A percentile compares a stretch with the other conserved stretches of the same genome.
phyloP scores from a whole-genome alignment of 2,113 vertebrate genomes.

The Ciconia maguari region DNA sequence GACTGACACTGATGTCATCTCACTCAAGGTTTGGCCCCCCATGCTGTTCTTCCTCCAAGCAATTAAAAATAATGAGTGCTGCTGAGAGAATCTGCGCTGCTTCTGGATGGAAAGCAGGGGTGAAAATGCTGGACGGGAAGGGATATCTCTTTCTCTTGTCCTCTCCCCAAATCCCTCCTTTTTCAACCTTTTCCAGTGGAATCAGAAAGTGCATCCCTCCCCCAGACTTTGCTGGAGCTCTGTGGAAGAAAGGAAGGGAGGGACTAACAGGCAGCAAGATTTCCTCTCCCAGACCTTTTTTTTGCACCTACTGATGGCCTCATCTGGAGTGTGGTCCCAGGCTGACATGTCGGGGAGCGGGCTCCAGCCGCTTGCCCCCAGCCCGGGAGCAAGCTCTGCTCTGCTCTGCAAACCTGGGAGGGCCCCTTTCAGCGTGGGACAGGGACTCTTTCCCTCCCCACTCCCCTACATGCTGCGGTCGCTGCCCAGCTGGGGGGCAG shows the following conservation, averaged over 20 bases:
- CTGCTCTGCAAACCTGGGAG: not conserved
- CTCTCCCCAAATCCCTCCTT: not conserved
- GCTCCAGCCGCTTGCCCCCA: not conserved
- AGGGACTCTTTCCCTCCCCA: not conserved
- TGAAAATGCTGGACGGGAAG: not conserved
- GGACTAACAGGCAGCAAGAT: fast-evolving
- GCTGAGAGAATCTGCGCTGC: not conserved
- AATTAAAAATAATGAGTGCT: not conserved
- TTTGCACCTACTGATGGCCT: not conserved
- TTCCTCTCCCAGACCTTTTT: not conserved
- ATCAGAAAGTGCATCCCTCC: not conserved
- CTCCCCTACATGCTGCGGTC: fast-evolving
- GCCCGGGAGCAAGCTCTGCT: not conserved
- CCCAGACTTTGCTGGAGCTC: not conserved
- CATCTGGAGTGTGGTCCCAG: not conserved
- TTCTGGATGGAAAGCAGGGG: not conserved
- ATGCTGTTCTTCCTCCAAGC: not conserved
- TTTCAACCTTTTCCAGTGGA: not conserved
- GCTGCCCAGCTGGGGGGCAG: not conserved
- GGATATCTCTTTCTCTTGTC: not conserved
- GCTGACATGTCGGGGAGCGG: not conserved
- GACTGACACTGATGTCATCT: not conserved
- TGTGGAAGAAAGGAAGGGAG: not conserved
- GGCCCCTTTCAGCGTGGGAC: not conserved
- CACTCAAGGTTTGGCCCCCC: too few species aligned